These are phyloP conservation scores for Nematostella vectensis DNA, from an alignment of 92 coral and sea anemone genomes.

Conservation along the genomic window DNA sequence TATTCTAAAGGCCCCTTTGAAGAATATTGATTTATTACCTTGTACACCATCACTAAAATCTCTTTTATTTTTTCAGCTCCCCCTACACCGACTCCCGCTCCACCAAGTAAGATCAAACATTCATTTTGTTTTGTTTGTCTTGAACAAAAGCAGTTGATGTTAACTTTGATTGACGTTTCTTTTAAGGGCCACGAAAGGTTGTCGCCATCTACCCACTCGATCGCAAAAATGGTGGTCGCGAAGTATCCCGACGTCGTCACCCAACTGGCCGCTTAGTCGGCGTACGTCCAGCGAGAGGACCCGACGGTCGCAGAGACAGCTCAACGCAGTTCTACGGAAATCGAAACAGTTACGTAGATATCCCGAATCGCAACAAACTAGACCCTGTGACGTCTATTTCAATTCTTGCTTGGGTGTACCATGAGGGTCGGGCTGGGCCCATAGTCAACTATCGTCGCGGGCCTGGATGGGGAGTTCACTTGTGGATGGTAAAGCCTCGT, in stretches of 20 bases:
- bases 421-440: slow-evolving; percentile 53
- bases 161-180: no score
- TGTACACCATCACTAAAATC: no score
- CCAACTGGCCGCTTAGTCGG: slow-evolving; percentile 54
- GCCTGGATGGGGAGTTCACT: slow-evolving; percentile 57
- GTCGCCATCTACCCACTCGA: slow-evolving; percentile 70
- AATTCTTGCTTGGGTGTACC: slow-evolving; percentile 62
- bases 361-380: slow-evolving; percentile 52
- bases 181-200: slow-evolving; percentile 36
- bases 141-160: no score
- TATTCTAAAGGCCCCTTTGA: no score
- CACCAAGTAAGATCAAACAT: slow-evolving; percentile 28
- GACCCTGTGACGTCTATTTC: slow-evolving; percentile 49
- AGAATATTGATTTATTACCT: no score
- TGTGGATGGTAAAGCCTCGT: slow-evolving; percentile 58
- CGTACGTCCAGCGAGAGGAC: slow-evolving; percentile 51
- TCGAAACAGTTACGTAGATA: slow-evolving; percentile 58
- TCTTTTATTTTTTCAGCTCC: slow-evolving; percentile 29
- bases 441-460: slow-evolving; percentile 48
- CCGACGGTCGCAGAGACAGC: slow-evolving; percentile 50
- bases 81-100: slow-evolving; percentile 39
- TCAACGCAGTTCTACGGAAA: slow-evolving; percentile 59
- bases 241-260: slow-evolving; percentile 28
- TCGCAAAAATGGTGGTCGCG: slow-evolving; percentile 37
- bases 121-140: background rate